Conservation (phyloP, 2,888 invertebrate genomes). For the Cheilosia vernalis region DNA sequence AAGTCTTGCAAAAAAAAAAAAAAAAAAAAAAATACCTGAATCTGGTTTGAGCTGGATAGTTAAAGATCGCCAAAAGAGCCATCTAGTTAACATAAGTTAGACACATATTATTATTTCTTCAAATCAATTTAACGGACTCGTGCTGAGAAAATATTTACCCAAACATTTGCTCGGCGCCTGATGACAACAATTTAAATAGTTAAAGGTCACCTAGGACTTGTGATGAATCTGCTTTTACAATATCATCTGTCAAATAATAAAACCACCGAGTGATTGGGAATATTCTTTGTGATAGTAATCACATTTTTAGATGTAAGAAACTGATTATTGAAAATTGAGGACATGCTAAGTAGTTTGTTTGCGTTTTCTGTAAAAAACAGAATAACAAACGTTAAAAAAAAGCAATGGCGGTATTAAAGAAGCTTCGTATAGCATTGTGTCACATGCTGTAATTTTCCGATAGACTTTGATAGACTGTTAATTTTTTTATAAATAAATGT, state of each 20-base stretch:
- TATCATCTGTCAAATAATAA: neutral
- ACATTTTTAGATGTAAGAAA: too few species aligned
- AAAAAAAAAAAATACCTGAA: constrained; percentile 10
- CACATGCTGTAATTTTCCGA: constrained; percentile 59
- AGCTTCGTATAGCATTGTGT: constrained; percentile 11
- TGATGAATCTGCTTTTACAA: neutral
- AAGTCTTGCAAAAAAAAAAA: constrained; percentile 16
- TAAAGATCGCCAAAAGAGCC: constrained; percentile 2
- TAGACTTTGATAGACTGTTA: constrained; percentile 29
- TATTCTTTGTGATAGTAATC: too few species aligned
- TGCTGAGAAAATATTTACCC: neutral
- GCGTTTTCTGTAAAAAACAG: constrained; percentile 3
- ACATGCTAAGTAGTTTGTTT: constrained; percentile 33
- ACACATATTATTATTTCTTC: constrained; percentile 20
- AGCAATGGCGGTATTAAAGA: constrained; percentile 20
- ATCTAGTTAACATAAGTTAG: constrained; percentile 10
- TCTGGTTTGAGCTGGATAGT: constrained; percentile 38
- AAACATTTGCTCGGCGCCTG: neutral
- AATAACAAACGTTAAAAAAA: constrained; percentile 8
- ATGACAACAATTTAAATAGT: neutral
- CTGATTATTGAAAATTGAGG: neutral
- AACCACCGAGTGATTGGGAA: too few species aligned
- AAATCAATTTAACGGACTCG: constrained; percentile 32
- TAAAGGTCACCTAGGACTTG: neutral
- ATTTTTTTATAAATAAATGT: constrained; percentile 32